phyloP scores from a whole-genome alignment of 2,888 invertebrate species.

The Latrodectus hesperus region DNA sequence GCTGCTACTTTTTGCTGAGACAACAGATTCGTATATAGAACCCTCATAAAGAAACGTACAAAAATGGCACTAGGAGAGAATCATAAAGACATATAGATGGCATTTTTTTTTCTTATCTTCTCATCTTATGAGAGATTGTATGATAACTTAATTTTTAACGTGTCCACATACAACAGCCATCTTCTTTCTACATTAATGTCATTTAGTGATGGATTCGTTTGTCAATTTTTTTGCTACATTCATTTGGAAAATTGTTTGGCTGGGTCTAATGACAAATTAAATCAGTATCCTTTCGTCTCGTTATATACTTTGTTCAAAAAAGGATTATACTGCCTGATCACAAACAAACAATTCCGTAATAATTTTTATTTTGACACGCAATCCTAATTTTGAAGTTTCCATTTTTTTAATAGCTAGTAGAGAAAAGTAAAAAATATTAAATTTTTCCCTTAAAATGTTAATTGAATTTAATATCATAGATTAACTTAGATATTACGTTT shows the following conservation, averaged over 20 bases:
- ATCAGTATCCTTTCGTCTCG: slow-evolving; percentile 5
- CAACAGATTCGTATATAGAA: slow-evolving; percentile 62
- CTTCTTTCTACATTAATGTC: slow-evolving; percentile 31
- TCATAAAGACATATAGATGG: slow-evolving; percentile 45
- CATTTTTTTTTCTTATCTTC: slow-evolving; percentile 24
- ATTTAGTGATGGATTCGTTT: slow-evolving; percentile 15
- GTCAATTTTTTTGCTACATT: slow-evolving; percentile 8
- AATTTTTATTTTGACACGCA: too few species aligned
- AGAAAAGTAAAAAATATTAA: too few species aligned
- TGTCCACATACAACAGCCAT: slow-evolving; percentile 4
- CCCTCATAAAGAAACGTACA: slow-evolving; percentile 16
- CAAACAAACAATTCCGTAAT: too few species aligned
- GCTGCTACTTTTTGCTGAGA: slow-evolving; percentile 66
- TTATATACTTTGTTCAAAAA: neutral
- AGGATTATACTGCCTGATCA: too few species aligned
- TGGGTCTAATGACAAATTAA: slow-evolving; percentile 29
- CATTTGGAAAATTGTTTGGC: slow-evolving; percentile 5
- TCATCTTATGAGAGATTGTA: slow-evolving; percentile 30
- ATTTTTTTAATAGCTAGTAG: too few species aligned
- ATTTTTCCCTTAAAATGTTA: too few species aligned
- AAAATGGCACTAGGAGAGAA: slow-evolving; percentile 43
- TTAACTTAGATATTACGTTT: too few species aligned
- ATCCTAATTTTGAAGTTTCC: too few species aligned
- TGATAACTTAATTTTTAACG: slow-evolving; percentile 59
- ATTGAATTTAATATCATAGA: too few species aligned